Evolutionary conservation across 2,888 invertebrate genomes (phyloP), one percentile per base, ranked within the genome.

Genomic region (Glaucopsyche alexis): DNA sequence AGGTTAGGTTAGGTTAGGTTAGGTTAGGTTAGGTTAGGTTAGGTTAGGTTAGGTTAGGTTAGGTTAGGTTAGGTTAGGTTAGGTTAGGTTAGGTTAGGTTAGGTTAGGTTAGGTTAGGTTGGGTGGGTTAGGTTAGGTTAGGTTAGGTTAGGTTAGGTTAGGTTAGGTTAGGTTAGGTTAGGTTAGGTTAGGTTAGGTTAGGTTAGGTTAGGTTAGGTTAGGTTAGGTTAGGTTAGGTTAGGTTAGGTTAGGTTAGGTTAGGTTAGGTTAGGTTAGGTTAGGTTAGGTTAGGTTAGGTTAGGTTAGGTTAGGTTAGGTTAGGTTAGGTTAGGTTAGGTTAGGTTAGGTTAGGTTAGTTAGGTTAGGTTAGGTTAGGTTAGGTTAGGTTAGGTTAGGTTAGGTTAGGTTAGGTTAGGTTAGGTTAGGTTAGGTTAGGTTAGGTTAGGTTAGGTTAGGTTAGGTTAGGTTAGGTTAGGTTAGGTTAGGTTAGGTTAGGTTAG

Each of bases 121-220:
- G 75, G 75, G 72, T 73, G 72, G 75, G 74, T 72, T 74, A 74
- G 75, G 75, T 75, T 75, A 73, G 75, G 75, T 75, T 75, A 73
- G 73, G 75, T 73, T 73, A 73, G 73, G 75, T 75, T 75, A 75
- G 75, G 75, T 75, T 75, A 75, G 75, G 75, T 40, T 50, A 50
- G 50, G 50, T 50, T 50, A 50, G 50, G 4, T 4, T 50, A 50
- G 50, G 50, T 73, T 75, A 75, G 75, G 75, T 75, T 75, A 75
- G 75, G 75, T 75, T 75, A 75, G 75, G 75, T 75, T 75, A 75
- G 75, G 75, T 75, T 75, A 73, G 73, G 75, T 73, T 75, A 73
- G 73, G 75, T 73, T 75, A 75, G 75, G 75, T 75, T 75, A 75
- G 73, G 75, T 75, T 75, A 75, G 75, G 75, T 40, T 72, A 72